Evolutionary conservation across 2,888 invertebrate genomes (phyloP).

Genomic region (Ormyrus pomaceus): DNA sequence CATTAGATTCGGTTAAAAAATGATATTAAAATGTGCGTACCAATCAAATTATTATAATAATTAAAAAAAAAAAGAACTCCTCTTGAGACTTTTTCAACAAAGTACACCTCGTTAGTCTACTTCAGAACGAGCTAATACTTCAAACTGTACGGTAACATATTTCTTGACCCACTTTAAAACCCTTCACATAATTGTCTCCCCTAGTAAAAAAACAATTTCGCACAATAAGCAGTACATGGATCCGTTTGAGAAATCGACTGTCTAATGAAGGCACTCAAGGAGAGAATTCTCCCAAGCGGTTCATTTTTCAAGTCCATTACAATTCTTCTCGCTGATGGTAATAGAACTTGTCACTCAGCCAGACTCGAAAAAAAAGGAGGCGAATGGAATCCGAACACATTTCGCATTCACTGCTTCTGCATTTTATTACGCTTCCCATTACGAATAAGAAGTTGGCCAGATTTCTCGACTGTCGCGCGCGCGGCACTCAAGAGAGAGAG

Average conservation of each 20-base stretch:
- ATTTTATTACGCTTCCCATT: constrained; percentile 61
- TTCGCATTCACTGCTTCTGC: constrained; percentile 61
- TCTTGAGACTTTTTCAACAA: too few species aligned
- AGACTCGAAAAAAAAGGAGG: constrained; percentile 38
- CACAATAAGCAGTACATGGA: not conserved
- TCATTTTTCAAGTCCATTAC: constrained; percentile 59
- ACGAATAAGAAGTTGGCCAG: constrained; percentile 56
- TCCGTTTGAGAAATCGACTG: constrained; percentile 31
- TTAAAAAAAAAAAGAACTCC: not conserved
- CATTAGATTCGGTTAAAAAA: constrained; percentile 40
- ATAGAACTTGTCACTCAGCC: constrained; percentile 59
- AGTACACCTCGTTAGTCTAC: too few species aligned
- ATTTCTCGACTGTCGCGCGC: constrained; percentile 41
- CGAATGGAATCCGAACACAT: constrained; percentile 54
- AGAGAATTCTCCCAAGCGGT: constrained; percentile 24
- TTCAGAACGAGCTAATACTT: too few species aligned
- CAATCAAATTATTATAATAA: constrained; percentile 9
- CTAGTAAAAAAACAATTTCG: not conserved
- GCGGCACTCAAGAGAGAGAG: not conserved
- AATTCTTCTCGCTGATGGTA: constrained; percentile 59
- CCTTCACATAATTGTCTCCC: not conserved
- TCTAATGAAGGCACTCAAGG: constrained; percentile 35
- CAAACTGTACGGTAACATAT: too few species aligned
- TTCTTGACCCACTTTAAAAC: not conserved
- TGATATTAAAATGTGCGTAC: constrained; percentile 17